Evolutionary conservation across 2,113 vertebrate species (phyloP).

Genomic region (Myxocyprinus asiaticus): DNA sequence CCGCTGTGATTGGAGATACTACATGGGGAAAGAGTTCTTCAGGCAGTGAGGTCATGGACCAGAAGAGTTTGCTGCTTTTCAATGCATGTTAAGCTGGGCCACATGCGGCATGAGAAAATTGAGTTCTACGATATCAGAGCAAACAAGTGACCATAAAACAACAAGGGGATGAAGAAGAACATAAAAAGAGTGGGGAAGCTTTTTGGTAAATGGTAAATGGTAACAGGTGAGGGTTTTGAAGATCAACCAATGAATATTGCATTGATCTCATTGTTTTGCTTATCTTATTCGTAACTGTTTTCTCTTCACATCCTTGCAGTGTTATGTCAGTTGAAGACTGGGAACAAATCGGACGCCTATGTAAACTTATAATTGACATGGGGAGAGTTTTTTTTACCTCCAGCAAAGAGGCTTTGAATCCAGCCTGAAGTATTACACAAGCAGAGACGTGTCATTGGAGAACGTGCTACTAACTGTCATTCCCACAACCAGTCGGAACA

Average conservation of each 20-base stretch:
- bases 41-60: constrained; percentile 80
- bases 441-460: constrained; percentile 83
- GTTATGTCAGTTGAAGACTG: constrained; percentile 78
- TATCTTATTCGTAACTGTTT: no score
- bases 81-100: constrained; percentile 97
- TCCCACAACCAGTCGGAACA: constrained; percentile 46
- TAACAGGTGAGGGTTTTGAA: constrained; percentile 70
- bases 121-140: constrained; percentile 25
- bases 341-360: constrained; percentile 82
- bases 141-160: constrained; percentile 15
- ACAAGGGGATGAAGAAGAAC: constrained; percentile 68
- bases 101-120: constrained; percentile 83
- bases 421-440: constrained; percentile 77
- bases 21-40: constrained; percentile 91
- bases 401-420: constrained; percentile 75
- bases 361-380: constrained; percentile 87
- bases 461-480: constrained; percentile 91
- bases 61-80: constrained; percentile 85
- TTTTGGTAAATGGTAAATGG: constrained; percentile 58
- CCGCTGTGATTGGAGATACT: constrained; percentile 93
- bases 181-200: constrained; percentile 61
- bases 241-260: neutral
- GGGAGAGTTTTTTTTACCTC: constrained; percentile 87
- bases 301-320: constrained; percentile 65
- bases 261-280: constrained; percentile 14